Conservation (phyloP, 2,888 invertebrate species). For the Spatulosminthurus flaviceps region DNA sequence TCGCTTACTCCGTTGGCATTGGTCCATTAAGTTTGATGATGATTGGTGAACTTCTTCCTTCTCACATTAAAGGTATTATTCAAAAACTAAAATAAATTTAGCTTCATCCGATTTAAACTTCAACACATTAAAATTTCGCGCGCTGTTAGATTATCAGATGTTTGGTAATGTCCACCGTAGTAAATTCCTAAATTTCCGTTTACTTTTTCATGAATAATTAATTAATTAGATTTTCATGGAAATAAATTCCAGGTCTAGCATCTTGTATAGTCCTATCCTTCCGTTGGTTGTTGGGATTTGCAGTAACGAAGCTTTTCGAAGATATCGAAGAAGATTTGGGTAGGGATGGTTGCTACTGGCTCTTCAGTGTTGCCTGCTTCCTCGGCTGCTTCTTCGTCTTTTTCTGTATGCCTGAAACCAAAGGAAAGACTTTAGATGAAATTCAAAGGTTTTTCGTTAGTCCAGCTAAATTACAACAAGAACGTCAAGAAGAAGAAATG, state of each 20-base stretch:
- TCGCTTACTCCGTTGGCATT: constrained; percentile 59
- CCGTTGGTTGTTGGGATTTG: constrained; percentile 61
- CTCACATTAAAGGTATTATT: constrained; percentile 58
- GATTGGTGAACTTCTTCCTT: constrained; percentile 62
- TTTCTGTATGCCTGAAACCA: constrained; percentile 58
- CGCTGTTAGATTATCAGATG: too few relatives aligned
- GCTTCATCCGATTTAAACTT: too few relatives aligned
- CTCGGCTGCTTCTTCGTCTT: constrained; percentile 53
- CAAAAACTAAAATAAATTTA: too few relatives aligned
- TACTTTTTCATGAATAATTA: too few relatives aligned
- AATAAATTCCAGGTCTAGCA: constrained; percentile 49
- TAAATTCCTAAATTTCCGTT: too few relatives aligned
- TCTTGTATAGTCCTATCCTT: constrained; percentile 56
- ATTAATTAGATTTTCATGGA: too few relatives aligned
- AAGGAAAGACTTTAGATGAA: constrained; percentile 56
- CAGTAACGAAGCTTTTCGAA: constrained; percentile 60
- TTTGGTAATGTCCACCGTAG: too few relatives aligned
- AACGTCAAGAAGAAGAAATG: constrained; percentile 31
- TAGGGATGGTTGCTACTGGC: constrained; percentile 60
- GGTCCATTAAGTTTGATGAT: constrained; percentile 59
- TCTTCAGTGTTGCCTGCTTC: constrained; percentile 54
- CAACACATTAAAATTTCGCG: too few relatives aligned
- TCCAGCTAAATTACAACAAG: constrained; percentile 32
- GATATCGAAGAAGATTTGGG: constrained; percentile 53
- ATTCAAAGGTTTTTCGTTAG: constrained; percentile 55